Evolutionary conservation across 1,140 invertebrate genomes (phyloP).

Genomic region (Globodera rostochiensis): DNA sequence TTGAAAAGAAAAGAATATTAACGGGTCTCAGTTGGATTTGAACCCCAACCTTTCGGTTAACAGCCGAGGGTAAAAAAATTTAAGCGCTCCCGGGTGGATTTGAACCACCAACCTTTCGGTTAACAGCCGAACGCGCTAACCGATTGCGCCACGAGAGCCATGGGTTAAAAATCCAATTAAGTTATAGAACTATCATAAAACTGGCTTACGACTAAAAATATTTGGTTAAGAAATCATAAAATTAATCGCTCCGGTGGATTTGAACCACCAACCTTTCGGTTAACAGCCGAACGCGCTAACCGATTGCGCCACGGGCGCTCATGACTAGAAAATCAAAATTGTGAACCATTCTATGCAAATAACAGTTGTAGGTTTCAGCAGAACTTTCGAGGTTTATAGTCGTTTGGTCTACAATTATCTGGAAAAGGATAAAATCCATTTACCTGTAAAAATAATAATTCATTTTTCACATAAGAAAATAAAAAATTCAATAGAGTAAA

Average conservation of each 20-base stretch:
- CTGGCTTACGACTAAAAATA: not conserved
- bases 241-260: slow-evolving; percentile 45
- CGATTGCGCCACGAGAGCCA: slow-evolving; percentile 49
- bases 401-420: no score
- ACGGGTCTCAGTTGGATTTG: slow-evolving; percentile 25
- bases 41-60: slow-evolving; percentile 55
- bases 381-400: no score
- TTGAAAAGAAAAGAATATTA: no score
- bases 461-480: no score
- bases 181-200: no score
- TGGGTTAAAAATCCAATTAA: not conserved
- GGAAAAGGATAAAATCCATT: no score
- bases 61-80: slow-evolving; percentile 46
- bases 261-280: slow-evolving; percentile 54
- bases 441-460: no score
- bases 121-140: slow-evolving; percentile 56
- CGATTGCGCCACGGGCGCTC: slow-evolving; percentile 49
- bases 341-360: not conserved
- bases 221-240: slow-evolving; percentile 31
- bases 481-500: no score
- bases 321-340: slow-evolving; percentile 16
- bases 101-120: slow-evolving; percentile 55
- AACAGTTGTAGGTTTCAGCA: no score
- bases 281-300: slow-evolving; percentile 55
- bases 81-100: slow-evolving; percentile 46